Evolutionary conservation across 2,113 vertebrate genomes (phyloP).

Genomic region (Tragelaphus scriptus): DNA sequence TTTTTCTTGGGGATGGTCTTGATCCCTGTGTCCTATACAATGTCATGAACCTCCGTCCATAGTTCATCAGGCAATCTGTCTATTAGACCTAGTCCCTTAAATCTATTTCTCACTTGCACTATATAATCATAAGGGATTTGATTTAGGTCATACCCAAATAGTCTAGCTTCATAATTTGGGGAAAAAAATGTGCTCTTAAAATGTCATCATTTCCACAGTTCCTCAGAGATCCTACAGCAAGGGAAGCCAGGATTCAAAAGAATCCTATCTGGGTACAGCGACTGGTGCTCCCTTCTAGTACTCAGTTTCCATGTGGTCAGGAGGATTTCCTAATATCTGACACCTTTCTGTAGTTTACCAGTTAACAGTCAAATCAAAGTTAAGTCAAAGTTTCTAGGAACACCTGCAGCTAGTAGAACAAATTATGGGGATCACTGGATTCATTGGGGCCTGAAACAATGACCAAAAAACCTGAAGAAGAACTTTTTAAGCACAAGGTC

Average conservation of each 20-base stretch:
- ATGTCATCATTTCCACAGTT: neutral
- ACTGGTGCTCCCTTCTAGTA: neutral
- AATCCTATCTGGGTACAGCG: neutral
- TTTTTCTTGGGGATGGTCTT: neutral
- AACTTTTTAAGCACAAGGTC: neutral
- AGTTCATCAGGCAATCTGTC: neutral
- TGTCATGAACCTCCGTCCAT: neutral
- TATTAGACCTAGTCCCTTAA: neutral
- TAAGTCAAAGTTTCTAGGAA: neutral
- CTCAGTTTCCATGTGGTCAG: neutral
- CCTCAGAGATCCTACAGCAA: neutral
- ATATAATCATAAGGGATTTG: neutral
- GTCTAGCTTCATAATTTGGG: neutral
- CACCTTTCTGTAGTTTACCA: neutral
- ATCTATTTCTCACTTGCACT: neutral
- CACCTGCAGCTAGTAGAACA: constrained; percentile 10
- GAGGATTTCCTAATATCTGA: neutral
- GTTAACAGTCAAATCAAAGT: neutral
- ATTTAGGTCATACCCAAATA: neutral
- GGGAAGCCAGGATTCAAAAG: neutral
- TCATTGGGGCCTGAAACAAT: neutral
- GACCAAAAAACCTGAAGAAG: neutral
- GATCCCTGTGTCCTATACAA: neutral
- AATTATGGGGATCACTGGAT: neutral
- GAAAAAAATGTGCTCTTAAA: neutral